Conservation (phyloP, 2,888 invertebrate genomes). For the Synanthedon andrenaeformis region DNA sequence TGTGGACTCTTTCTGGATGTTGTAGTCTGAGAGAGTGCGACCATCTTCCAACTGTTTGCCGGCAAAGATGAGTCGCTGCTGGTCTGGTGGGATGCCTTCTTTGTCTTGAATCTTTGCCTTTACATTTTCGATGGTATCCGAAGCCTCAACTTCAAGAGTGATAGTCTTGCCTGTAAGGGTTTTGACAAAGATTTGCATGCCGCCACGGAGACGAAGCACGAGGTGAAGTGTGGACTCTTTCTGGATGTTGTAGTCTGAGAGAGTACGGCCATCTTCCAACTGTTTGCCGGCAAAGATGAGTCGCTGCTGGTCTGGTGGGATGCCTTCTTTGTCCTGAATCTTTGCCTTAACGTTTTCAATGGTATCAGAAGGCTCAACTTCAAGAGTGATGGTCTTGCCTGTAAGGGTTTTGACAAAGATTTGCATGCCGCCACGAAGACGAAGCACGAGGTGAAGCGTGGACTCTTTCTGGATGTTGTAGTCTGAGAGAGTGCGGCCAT, state of each 20-base stretch:
- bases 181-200: slow-evolving; percentile 15
- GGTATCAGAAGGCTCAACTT: slow-evolving; percentile 40
- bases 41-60: slow-evolving; percentile 10
- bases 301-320: slow-evolving; percentile 44
- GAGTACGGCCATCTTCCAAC: slow-evolving; percentile 38
- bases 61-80: slow-evolving; percentile 9
- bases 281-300: slow-evolving; percentile 45
- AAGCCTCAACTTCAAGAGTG: slow-evolving; percentile 8
- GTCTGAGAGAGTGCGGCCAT: slow-evolving; percentile 47
- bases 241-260: slow-evolving; percentile 45
- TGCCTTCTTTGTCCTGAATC: slow-evolving; percentile 47
- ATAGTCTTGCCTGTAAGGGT: slow-evolving; percentile 10
- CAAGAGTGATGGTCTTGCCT: slow-evolving; percentile 41
- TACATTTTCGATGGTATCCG: slow-evolving; percentile 10
- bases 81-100: slow-evolving; percentile 10
- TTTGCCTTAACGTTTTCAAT: slow-evolving; percentile 48
- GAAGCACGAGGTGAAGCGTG: slow-evolving; percentile 40
- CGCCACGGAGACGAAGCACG: slow-evolving; percentile 38
- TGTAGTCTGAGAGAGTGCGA: slow-evolving; percentile 8
- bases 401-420: slow-evolving; percentile 44
- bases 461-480: slow-evolving; percentile 55
- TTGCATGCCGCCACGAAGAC: slow-evolving; percentile 48
- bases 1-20: slow-evolving; percentile 9
- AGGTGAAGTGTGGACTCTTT: slow-evolving; percentile 42
- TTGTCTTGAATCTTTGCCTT: slow-evolving; percentile 11